Evolutionary conservation across 1,140 invertebrate species (phyloP).

Genomic region (Propsilocerus akamusi): DNA sequence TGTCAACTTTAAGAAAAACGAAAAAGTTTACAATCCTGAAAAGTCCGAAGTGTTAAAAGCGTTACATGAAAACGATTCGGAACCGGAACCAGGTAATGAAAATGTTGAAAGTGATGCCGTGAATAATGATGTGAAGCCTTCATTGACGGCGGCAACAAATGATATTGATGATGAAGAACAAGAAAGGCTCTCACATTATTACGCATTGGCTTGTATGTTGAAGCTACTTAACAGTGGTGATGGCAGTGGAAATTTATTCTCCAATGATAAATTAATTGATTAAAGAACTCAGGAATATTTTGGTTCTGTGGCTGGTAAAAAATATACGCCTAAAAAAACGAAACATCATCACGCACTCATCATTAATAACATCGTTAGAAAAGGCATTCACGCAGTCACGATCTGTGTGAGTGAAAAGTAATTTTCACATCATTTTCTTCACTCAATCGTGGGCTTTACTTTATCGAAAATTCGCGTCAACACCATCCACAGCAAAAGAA

Average conservation of each 20-base stretch:
- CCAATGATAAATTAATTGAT: constrained; percentile 9
- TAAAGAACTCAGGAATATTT: constrained; percentile 1
- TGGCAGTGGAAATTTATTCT: too few species aligned
- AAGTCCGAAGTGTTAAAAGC: constrained; percentile 85
- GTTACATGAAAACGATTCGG: constrained; percentile 74
- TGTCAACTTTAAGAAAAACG: constrained; percentile 92
- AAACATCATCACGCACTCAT: neutral
- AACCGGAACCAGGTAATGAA: constrained; percentile 51
- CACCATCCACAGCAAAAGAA: too few species aligned
- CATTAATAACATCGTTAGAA: neutral
- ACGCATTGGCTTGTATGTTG: constrained; percentile 16
- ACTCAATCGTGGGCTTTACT: neutral
- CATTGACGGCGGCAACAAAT: too few species aligned
- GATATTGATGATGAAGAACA: too few species aligned
- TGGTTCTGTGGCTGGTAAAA: neutral
- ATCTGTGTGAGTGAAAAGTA: neutral
- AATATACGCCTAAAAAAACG: neutral
- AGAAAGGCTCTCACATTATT: constrained; percentile 9
- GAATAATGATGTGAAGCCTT: neutral
- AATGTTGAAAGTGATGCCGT: neutral
- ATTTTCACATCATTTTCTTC: neutral
- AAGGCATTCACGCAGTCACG: too few species aligned
- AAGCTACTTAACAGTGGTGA: constrained; percentile 14
- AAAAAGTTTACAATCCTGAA: constrained; percentile 67
- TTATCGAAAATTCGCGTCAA: too few species aligned